Base-by-base conservation (phyloP, 2,113 vertebrate genomes). In the Oriolus oriolus region DNA sequence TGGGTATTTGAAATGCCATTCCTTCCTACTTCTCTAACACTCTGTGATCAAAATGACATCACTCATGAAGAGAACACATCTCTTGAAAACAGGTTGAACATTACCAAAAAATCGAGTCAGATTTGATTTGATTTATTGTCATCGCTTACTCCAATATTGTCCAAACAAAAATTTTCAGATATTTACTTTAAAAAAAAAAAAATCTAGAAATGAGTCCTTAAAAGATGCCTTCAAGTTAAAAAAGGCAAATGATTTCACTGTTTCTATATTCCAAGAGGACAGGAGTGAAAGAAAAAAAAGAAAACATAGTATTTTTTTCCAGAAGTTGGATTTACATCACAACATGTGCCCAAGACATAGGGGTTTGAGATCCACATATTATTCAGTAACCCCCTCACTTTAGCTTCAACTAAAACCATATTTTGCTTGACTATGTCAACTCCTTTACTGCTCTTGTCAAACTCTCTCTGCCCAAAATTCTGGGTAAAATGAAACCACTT, bases 391-490 rank as follows among this genome's bases (percentile, higher is more conserved):
- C 2, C 2, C 5, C 18, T 63, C 6, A 64, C 68, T 85, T 73
- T 14, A 69, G 10, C 19, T 76, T 80, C 35, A 53, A 22, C 5
- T 44, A 17, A 71, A 61, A 22, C 8, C 2, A 12, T 21, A 8
- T n/a, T 87, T 68, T 87, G 27, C 26, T 59, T 56, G 4, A 47
- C 2, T 54, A 21, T n/a, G 73, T 61, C 19, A 53, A 49, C n/a
- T 77, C 10, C 4, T 78, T 74, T 78, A 33, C 6, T 37, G 9
- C 5, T 49, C 16, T 49, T 78, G 4, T 70, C 59, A 82, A 82
- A 41, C 3, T 16, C 4, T 52, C 7, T 69, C 41, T 0, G 0
- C 21, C 3, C 11, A 52, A 81, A 90, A 57, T 44, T 9, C 27
- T 26, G 10, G 3, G 2, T n/a, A 28, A 84, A 87, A 63, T 12